Evolutionary conservation across 2,888 invertebrate genomes (phyloP).

Genomic region (Alentia gelatinosa): DNA sequence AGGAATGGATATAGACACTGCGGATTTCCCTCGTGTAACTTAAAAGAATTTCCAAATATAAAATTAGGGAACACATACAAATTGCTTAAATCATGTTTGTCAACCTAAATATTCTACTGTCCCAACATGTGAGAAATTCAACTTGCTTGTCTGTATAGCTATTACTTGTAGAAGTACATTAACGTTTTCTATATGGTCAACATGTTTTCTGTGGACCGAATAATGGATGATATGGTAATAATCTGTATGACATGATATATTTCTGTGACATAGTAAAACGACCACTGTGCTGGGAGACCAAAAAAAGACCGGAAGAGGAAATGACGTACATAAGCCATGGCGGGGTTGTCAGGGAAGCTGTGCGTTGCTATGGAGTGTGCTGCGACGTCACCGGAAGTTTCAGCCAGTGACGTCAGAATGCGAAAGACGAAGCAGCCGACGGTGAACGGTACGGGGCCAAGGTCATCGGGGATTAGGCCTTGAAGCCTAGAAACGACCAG

Average conservation of each 20-base stretch:
- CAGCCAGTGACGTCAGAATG: slow-evolving; percentile 51
- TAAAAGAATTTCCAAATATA: too few relatives aligned
- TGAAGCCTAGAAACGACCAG: slow-evolving; percentile 40
- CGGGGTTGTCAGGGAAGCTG: slow-evolving; percentile 54
- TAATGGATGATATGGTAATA: too few relatives aligned
- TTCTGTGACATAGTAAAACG: too few relatives aligned
- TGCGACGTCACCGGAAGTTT: slow-evolving; percentile 52
- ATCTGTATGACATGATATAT: too few relatives aligned
- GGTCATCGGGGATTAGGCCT: slow-evolving; percentile 44
- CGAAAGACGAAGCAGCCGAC: slow-evolving; percentile 49
- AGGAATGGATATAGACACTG: too few relatives aligned
- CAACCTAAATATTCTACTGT: too few relatives aligned
- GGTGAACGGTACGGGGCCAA: slow-evolving; percentile 43
- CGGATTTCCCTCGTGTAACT: too few relatives aligned
- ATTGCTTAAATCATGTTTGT: too few relatives aligned
- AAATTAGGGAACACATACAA: too few relatives aligned
- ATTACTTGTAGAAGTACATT: not conserved
- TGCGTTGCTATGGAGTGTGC: slow-evolving; percentile 54
- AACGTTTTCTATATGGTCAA: too few relatives aligned
- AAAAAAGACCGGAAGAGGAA: slow-evolving; percentile 8
- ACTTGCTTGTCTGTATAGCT: not conserved
- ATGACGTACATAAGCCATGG: slow-evolving; percentile 50
- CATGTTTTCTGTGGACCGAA: too few relatives aligned
- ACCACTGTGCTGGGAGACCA: not conserved
- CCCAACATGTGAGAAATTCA: too few relatives aligned